Base-by-base conservation (phyloP, 1,140 invertebrate genomes). In the Drosophila triauraria region DNA sequence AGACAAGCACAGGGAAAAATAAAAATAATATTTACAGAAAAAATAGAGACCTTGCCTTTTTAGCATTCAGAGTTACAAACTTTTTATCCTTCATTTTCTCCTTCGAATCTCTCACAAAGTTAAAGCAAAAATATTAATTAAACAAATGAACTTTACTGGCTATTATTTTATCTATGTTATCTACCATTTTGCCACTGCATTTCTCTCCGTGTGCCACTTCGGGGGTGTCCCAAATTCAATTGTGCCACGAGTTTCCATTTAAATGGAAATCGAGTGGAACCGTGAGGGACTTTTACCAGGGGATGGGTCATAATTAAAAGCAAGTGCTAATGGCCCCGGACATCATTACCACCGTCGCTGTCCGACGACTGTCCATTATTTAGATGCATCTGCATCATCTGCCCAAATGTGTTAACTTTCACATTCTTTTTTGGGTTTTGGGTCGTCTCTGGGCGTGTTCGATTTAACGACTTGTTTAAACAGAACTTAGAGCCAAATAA, bases 391-490 rank as follows among this genome's bases (percentile, higher is more conserved):
- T 23, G 35, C 47, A 67, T 44, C 48, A 74, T 68, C 47, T 69
- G 51, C 27, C 44, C 51, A 42, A 47, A 84, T 75, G 84, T 87
- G 84, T 88, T 84, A 88, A 84, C 84, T 87, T 87, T 87, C 84
- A 87, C 83, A 83, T 82, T 88, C 17, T 54, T 38, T 38, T 51
- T 54, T 54, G 4, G 51, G 51, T 54, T 54, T 38, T 35, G 17
- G 42, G 43, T 61, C 40, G 51, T 38, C 51, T 54, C 53, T 70
- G 75, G 76, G 80, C 77, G 74, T 71, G 75, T 74, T 83, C 68
- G 57, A 85, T 91, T 88, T 90, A 90, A 90, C 85, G 85, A 90
- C 75, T 85, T 85, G 70, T 59, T 82, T 85, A 76, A 82, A 90
- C 85, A 78, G 61, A 85, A 90, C 62, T 76, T 78, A 67, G 65